phyloP scores from a whole-genome alignment of 2,113 vertebrate genomes.

The Lates calcarifer region DNA sequence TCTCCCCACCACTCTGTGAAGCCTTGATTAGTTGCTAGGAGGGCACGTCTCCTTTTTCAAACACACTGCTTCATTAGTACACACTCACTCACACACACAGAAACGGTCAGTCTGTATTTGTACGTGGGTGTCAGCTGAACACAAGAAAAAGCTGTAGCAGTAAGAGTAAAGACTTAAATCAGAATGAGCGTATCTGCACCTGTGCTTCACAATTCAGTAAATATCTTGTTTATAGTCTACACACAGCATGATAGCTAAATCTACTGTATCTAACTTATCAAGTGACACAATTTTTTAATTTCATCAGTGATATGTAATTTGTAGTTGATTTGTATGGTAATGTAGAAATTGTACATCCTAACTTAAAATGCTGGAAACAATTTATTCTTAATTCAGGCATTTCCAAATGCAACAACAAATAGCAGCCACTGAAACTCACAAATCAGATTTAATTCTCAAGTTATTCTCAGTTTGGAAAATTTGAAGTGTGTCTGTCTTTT shows the following conservation, averaged over 20 bases:
- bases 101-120: slow-evolving; percentile 12
- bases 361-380: slow-evolving; percentile 10
- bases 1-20: slow-evolving; percentile 51
- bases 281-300: background rate
- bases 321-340: slow-evolving; percentile 6
- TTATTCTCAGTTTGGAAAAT: slow-evolving; percentile 8
- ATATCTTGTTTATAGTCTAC: slow-evolving; percentile 22
- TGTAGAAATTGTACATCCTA: slow-evolving; percentile 7
- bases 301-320: slow-evolving; percentile 8
- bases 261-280: background rate
- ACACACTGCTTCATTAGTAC: slow-evolving; percentile 65
- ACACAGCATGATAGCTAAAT: slow-evolving; percentile 13
- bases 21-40: slow-evolving; percentile 68
- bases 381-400: slow-evolving; percentile 12
- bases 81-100: slow-evolving; percentile 3
- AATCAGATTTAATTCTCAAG: slow-evolving; percentile 2
- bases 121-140: slow-evolving; percentile 32
- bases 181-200: slow-evolving; percentile 24
- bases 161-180: slow-evolving; percentile 30
- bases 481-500: background rate
- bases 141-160: slow-evolving; percentile 32
- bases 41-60: slow-evolving; percentile 53
- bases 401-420: slow-evolving; percentile 13
- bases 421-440: background rate
- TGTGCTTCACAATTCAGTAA: slow-evolving; percentile 11